These are phyloP conservation scores for Mus musculus DNA, from an alignment of 2,113 vertebrate species.

Conservation along the genomic window GRCm39 chr1:64006501-64007000, in stretches of 20 bases:
- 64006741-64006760: background rate
- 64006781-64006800: background rate
- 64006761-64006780: background rate
- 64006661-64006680: conserved; percentile 10
- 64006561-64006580: background rate
- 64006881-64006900: background rate
- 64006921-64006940: background rate
- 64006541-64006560: background rate
- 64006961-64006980: background rate
- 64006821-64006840: background rate
- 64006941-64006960: background rate
- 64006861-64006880: background rate
- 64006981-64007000: background rate
- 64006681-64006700: background rate
- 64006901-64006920: background rate
- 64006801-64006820: background rate
- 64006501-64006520: background rate
- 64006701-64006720: background rate
- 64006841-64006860: background rate
- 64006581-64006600: conserved; percentile 6
- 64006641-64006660: background rate
- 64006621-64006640: background rate
- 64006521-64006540: background rate
- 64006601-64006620: background rate
- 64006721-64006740: background rate